Evolutionary conservation across 2,797 vertebrate genomes (phyloP), one percentile per base, ranked within the genome.

Genomic region (Mormyrus hasselquistii): DNA sequence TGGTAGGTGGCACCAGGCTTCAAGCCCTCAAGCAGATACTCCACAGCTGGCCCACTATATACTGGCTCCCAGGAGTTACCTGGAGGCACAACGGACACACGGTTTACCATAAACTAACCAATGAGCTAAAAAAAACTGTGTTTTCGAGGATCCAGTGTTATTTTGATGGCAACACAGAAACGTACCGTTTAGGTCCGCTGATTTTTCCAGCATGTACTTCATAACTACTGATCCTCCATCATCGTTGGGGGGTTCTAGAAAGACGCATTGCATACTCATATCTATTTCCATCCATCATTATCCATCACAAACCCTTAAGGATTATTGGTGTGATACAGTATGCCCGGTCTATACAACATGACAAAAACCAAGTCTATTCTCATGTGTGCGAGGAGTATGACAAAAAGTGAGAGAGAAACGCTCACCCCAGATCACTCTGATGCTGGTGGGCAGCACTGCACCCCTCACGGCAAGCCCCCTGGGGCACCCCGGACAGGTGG

Each of bases 341-440:
- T 9, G 76, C 41, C 29, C 4, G 76, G 16, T 82, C 41, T 82
- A n/a, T 47, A 47, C 65, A 38, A 73, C 65, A 73, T 6, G 4
- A 38, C 29, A 73, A 73, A 73, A 7, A 73, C 29, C 29, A 73
- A 73, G 34, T 73, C 19, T 57, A 57, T 57, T 57, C 29, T 73
- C 12, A 0, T 16, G 69, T 16, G 12, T 38, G 14, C 4, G 12
- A 38, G 69, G 4, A 73, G 65, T 38, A 14, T 2, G 19, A 38
- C 69, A 73, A 14, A 7, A 73, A 6, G 65, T 38, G 29, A 82
- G 41, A 41, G 14, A 14, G 53, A 52, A 38, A 50, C 53, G 88
- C 97, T 96, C 95, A 99, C 98, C 98, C 98, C 98, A 99, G 90
- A 94, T 94, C 94, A 99, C 94, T 94, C 96, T 97, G 94, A 99